Base-by-base conservation (phyloP, 2,113 vertebrate species). In the Eulemur macaco region DNA sequence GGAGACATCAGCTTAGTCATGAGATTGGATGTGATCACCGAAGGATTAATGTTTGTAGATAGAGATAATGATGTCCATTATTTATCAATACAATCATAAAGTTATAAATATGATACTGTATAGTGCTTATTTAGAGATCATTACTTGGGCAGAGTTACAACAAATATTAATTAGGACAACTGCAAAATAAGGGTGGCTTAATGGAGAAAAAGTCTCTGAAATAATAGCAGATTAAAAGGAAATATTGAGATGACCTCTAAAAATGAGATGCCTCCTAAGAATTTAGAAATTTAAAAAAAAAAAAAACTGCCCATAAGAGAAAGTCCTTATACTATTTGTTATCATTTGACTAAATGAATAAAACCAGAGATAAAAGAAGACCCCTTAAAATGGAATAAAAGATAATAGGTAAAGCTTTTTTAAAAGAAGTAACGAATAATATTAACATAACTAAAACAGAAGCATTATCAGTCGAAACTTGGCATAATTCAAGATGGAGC, bases 281-380 rank as follows among this genome's bases (percentile, higher is more conserved):
- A 90, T 71, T 74, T 88, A 69, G 9, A 69, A 69, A 69, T 21
- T 34, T 25, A 25, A 71, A 29, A 29, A 76, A 89, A 76, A 89
- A 89, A 12, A 82, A 42, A 23, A 68, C 11, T 95, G 13, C 20
- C n/a, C 15, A 15, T 92, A 58, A 66, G 7, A 93, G 21, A 93
- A 80, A 87, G 14, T 94, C 14, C 34, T 95, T 91, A 54, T 31
- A 60, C 15, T 74, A 34, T 47, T 12, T 86, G 8, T 82, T 37
- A 87, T 87, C 52, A 83, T 47, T 69, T 77, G 25, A 77, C n/a
- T 82, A 82, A 93, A 95, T 54, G 64, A 93, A 80, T 74, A 78
- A 93, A 90, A 86, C 34, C 66, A 93, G 11, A 83, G 52, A 56
- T 12, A 31, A 14, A 89, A 69, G 6, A 87, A 71, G 60, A 91